phyloP scores from a whole-genome alignment of 1,140 invertebrate genomes.

The Diabrotica virgifera region DNA sequence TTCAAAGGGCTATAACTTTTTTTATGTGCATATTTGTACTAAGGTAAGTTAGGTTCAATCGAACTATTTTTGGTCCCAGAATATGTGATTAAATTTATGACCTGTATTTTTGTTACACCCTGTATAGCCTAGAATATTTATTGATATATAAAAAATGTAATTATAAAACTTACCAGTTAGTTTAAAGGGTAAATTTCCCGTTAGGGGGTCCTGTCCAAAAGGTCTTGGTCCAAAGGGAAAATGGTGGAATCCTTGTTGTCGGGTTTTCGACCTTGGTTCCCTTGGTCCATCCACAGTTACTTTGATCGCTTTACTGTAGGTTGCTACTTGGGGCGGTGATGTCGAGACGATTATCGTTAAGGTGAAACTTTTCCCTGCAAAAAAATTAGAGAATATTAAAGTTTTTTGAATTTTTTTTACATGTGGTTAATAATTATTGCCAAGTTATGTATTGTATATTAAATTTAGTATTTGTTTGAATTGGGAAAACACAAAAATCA shows the following conservation, averaged over 20 bases:
- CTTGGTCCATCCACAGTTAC: constrained; percentile 97
- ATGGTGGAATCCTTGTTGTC: constrained; percentile 81
- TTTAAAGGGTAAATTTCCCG: constrained; percentile 78
- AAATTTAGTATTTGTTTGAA: no score
- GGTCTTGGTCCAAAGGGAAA: constrained; percentile 79
- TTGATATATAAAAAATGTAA: not conserved
- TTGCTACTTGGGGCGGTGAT: constrained; percentile 88
- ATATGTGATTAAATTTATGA: no score
- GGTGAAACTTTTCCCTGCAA: constrained; percentile 93
- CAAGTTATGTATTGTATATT: no score
- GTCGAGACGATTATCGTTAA: constrained; percentile 92
- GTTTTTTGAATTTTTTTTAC: no score
- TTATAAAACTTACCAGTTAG: constrained; percentile 66
- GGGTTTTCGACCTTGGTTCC: constrained; percentile 91
- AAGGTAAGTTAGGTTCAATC: no score
- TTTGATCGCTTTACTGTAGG: constrained; percentile 94
- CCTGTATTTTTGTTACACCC: no score
- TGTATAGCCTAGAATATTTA: no score
- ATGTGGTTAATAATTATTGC: no score
- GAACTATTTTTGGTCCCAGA: no score
- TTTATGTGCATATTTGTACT: no score
- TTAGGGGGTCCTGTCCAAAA: constrained; percentile 74
- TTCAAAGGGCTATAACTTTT: no score
- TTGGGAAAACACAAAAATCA: no score
- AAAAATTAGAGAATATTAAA: constrained; percentile 8